phyloP scores from a whole-genome alignment of 2,113 vertebrate species.

The Ploceus nigricollis region DNA sequence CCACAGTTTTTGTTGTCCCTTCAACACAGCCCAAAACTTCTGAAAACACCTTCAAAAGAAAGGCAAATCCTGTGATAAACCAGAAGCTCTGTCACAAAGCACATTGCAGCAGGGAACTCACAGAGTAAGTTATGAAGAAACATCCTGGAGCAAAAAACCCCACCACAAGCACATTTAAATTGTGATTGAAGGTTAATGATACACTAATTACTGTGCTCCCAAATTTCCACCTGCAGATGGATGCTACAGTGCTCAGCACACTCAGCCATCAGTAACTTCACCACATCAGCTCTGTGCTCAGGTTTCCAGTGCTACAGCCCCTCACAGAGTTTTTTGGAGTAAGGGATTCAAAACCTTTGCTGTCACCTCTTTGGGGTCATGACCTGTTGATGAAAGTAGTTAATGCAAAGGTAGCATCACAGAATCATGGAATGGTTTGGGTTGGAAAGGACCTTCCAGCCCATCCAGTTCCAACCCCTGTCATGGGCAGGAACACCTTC shows the following conservation, averaged over 20 bases:
- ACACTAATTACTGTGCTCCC: neutral
- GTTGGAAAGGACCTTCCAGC: neutral
- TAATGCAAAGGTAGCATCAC: neutral
- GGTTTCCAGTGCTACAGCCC: neutral
- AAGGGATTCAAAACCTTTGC: neutral
- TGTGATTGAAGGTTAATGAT: neutral
- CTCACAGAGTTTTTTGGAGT: neutral
- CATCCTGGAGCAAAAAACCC: neutral
- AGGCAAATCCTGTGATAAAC: neutral
- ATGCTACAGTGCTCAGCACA: neutral
- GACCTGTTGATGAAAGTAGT: neutral
- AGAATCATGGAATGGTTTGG: neutral
- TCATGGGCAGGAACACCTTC: neutral
- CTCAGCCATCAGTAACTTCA: neutral
- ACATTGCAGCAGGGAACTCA: neutral
- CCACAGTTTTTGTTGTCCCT: neutral
- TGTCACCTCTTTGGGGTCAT: neutral
- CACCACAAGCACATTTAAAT: neutral
- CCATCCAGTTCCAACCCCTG: fast-evolving
- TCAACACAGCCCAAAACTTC: neutral
- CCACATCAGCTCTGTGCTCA: neutral
- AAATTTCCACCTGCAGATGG: neutral
- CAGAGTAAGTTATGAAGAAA: neutral
- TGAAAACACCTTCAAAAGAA: neutral
- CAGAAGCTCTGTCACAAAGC: neutral